phyloP scores from a whole-genome alignment of 1,140 invertebrate species.

The Eriosoma lanigerum region DNA sequence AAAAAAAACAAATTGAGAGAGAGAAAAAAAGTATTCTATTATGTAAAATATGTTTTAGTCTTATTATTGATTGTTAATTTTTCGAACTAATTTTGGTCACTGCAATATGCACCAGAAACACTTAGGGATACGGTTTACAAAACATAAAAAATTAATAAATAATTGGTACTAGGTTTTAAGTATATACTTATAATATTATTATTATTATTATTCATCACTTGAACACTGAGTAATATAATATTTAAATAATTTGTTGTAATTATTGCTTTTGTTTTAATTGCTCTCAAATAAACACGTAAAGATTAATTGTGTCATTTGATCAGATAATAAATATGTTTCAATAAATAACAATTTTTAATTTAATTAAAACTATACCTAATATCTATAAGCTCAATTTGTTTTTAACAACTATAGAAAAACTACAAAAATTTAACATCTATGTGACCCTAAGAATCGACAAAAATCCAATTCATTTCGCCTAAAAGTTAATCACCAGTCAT shows the following conservation, averaged over 20 bases:
- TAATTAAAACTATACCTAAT: slow-evolving; percentile 35
- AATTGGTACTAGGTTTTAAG: no score
- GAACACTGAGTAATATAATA: not conserved
- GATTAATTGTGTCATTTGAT: not conserved
- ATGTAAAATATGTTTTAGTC: slow-evolving; percentile 35
- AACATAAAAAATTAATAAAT: slow-evolving; percentile 10
- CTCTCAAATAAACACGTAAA: not conserved
- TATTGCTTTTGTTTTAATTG: slow-evolving; percentile 43
- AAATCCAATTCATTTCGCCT: slow-evolving; percentile 30
- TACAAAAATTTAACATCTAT: not conserved
- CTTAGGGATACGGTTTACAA: not conserved
- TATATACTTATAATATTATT: not conserved
- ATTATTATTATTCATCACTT: not conserved
- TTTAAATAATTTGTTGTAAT: not conserved
- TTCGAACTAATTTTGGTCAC: slow-evolving; percentile 41
- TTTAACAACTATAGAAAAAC: slow-evolving; percentile 8
- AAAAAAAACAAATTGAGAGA: no score
- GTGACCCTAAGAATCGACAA: slow-evolving; percentile 32
- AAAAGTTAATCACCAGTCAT: slow-evolving; percentile 42
- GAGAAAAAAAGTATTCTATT: not conserved
- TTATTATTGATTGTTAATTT: slow-evolving; percentile 43
- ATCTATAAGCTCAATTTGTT: slow-evolving; percentile 47
- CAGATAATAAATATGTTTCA: slow-evolving; percentile 9
- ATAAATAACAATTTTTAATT: slow-evolving; percentile 13
- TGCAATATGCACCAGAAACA: not conserved